Evolutionary conservation across 1,140 invertebrate genomes (phyloP), one percentile per base, ranked within the genome.

Genomic region (Aricia agestis): DNA sequence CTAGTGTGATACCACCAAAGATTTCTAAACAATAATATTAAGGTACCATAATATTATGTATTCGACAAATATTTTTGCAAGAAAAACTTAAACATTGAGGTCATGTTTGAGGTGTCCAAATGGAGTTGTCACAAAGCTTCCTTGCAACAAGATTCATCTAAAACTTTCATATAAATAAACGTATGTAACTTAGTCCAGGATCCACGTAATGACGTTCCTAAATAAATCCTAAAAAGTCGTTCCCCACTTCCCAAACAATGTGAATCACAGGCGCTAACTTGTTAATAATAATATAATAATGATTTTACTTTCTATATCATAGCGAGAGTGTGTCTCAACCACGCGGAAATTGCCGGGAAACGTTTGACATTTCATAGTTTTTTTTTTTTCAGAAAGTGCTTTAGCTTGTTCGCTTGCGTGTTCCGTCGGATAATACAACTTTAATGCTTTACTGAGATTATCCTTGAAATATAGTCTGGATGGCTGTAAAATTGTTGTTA

Each of bases 271-370:
- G 4, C 58, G n/a, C n/a, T 63, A 19, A 17, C 59, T 19, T 11
- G 18, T 19, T 18, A 63, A 19, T 25, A 61, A 19, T 61, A 25
- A 63, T 69, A 41, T 11, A 31, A 5, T 13, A 61, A 36, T 63
- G 36, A 70, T 63, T 70, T 70, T 70, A 70, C 68, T 70, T 70
- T 70, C 68, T 63, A 70, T 42, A 65, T 42, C 58, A 63, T 25
- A 42, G 68, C 42, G 68, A 70, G 68, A 70, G 68, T 70, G 36
- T 65, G 19, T 70, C 68, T 70, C 68, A 25, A 59, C 59, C 32
- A 70, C 32, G 68, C 68, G 68, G 68, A 70, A 70, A 70, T 63
- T 32, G 11, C 3, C 45, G 45, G 11, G 13, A 52, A 52, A 52
- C 42, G 25, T 15, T 31, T 36, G 45, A 15, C 13, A 52, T 52